phyloP scores from a whole-genome alignment of 1,140 invertebrate genomes.

The Lepidostoma basale region DNA sequence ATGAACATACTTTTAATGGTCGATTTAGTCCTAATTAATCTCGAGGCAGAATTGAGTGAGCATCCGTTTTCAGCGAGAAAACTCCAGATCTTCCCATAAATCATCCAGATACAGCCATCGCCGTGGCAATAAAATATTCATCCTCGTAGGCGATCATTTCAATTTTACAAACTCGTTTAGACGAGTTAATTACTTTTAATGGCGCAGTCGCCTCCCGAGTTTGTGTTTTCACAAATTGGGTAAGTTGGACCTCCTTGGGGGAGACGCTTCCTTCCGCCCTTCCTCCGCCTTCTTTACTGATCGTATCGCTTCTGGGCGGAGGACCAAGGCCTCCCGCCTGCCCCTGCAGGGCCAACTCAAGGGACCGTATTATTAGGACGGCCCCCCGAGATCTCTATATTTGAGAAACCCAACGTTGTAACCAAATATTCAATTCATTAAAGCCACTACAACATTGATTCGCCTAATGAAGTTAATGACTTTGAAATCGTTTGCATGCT shows the following conservation, averaged over 20 bases:
- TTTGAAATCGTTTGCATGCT: too few relatives aligned
- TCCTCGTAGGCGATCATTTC: slow-evolving; percentile 26
- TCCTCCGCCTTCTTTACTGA: slow-evolving; percentile 2
- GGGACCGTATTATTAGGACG: too few relatives aligned
- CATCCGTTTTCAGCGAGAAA: neutral
- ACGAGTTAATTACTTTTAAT: slow-evolving; percentile 43
- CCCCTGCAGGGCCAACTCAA: too few relatives aligned
- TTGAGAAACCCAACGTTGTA: too few relatives aligned
- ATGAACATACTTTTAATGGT: neutral
- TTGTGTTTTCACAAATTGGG: slow-evolving; percentile 39
- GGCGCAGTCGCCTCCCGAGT: slow-evolving; percentile 24
- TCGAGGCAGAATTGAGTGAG: neutral
- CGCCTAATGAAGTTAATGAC: too few relatives aligned
- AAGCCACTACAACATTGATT: too few relatives aligned
- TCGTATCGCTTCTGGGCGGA: slow-evolving; percentile 6
- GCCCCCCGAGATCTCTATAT: too few relatives aligned
- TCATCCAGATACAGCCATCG: slow-evolving; percentile 15
- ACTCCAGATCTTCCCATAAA: slow-evolving; percentile 22
- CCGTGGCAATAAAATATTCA: slow-evolving; percentile 35
- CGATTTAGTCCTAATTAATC: neutral
- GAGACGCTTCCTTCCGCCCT: slow-evolving; percentile 1
- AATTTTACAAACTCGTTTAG: slow-evolving; percentile 39
- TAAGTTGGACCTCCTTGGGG: slow-evolving; percentile 28
- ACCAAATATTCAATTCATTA: too few relatives aligned
- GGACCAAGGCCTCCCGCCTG: neutral